These are phyloP conservation scores for Etheostoma cragini DNA, from an alignment of 2,113 vertebrate genomes.

Conservation along the genomic window DNA sequence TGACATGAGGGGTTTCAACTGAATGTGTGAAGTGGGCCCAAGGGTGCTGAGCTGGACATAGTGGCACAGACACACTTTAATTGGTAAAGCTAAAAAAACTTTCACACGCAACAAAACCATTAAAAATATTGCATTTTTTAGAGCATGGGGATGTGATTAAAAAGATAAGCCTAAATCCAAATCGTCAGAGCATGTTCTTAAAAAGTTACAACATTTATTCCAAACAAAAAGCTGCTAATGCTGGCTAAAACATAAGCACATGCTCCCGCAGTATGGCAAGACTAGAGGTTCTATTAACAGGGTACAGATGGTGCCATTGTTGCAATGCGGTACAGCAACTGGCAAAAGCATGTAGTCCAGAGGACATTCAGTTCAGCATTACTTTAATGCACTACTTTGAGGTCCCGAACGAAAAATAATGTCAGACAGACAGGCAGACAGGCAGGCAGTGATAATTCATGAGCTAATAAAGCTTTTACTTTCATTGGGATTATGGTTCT, in stretches of 20 bases:
- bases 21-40: constrained; percentile 27
- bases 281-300: constrained; percentile 18
- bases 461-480: constrained; percentile 75
- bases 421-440: constrained; percentile 13
- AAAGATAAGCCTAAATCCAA: constrained; percentile 26
- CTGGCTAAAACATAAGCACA: neutral
- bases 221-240: neutral
- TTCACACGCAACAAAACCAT: constrained; percentile 11
- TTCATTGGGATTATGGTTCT: constrained; percentile 69
- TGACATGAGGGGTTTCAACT: constrained; percentile 5
- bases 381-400: constrained; percentile 23
- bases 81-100: neutral
- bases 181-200: constrained; percentile 13
- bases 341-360: neutral
- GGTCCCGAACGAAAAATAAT: constrained; percentile 26
- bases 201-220: neutral
- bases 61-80: constrained; percentile 14
- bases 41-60: constrained; percentile 6
- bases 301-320: constrained; percentile 32
- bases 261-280: neutral
- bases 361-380: constrained; percentile 23
- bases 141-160: neutral
- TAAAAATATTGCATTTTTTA: constrained; percentile 33
- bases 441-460: constrained; percentile 51
- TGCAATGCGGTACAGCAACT: constrained; percentile 7